Base-by-base conservation (phyloP, 2,797 vertebrate genomes). In the Odontamblyopus lacepedii region DNA sequence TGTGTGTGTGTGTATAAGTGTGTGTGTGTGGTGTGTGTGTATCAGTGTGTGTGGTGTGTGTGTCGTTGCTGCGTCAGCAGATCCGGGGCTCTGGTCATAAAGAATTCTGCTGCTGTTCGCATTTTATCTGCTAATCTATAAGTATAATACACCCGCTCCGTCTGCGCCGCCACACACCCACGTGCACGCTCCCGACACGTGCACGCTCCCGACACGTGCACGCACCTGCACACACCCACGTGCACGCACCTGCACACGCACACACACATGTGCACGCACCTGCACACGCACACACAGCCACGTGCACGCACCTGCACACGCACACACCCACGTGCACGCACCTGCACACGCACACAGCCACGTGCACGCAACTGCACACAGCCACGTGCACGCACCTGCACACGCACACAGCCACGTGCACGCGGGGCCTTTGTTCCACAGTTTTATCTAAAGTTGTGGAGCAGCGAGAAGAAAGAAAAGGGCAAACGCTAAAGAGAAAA, bases 61-160 rank as follows among this genome's bases (percentile, higher is more conserved):
- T 41, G 79, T 26, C 44, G n/a, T 26, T 38, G 63, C 23, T 69
- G 81, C 69, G 87, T 91, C 89, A 91, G 89, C 91, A 90, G 74
- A 91, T 93, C 86, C 70, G 77, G 27, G 65, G 69, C 83, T 71
- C 32, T 35, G 85, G 89, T 88, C 89, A 91, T 92, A 91, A 92
- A 92, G 87, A 90, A 91, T 92, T 93, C 91, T 93, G 92, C 92
- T 92, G 88, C 88, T 79, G 79, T 83, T 83, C 60, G 84, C 89
- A 89, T 86, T 93, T 91, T 88, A 85, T 79, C 75, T 87, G 77
- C 86, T 91, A 90, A 92, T 92, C 89, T 92, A 90, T 91, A 90
- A 91, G 87, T 84, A 84, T 83, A 92, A 89, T 87, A 87, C 74
- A 77, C 81, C 75, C 71, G 61, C 68, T 76, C 73, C 63, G 41